Evolutionary conservation across 2,113 vertebrate species (phyloP), one percentile per base, ranked within the genome.

Genomic region (Poeciliopsis prolifica): DNA sequence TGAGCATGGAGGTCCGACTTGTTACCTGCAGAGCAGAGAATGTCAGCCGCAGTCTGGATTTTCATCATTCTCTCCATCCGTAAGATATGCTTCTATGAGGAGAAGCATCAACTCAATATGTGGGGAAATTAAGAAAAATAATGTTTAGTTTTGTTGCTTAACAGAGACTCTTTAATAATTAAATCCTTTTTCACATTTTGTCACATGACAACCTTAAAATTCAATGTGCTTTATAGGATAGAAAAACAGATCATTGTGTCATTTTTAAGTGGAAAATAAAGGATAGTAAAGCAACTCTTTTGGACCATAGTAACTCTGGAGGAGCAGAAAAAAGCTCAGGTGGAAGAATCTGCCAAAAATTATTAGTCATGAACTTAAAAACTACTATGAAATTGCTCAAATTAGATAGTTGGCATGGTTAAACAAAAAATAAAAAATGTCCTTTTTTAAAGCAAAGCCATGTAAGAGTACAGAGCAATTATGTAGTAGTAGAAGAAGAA

Each of bases 1-100:
- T 96, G 89, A 7, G 94, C 61, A 17, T 94, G 84, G 0, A 96
- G 91, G 77, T 99, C 97, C 0, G 96, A 94, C 78, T 99, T 99
- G 87, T 98, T 99, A 75, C 98, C 98, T 99, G 84, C 30, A 65
- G 62, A 42, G 44, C 1, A 14, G 5, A 0, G 60, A 4, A 58
- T 33, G 15, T 54, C 22, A 54, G 22, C 3, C 28, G 28, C 28
- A 28, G 24, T 54, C 9, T 11, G 51, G 7, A 58, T 58, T 58
- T 24, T 58, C 5, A 58, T 14, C 6, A 28, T 28, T 67, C 2
- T 29, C 5, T 28, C 17, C 24, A 44, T 28, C 22, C 5, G 17
- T 48, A 19, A 48, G 19, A 48, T 17, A 48, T 19, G 4, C 17
- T 19, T 48, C 11, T 33, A 35, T 1, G 6, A 65, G 2, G 24